These are phyloP conservation scores for Etheostoma perlongum DNA, from an alignment of 2,797 vertebrate species.

Conservation along the genomic window DNA sequence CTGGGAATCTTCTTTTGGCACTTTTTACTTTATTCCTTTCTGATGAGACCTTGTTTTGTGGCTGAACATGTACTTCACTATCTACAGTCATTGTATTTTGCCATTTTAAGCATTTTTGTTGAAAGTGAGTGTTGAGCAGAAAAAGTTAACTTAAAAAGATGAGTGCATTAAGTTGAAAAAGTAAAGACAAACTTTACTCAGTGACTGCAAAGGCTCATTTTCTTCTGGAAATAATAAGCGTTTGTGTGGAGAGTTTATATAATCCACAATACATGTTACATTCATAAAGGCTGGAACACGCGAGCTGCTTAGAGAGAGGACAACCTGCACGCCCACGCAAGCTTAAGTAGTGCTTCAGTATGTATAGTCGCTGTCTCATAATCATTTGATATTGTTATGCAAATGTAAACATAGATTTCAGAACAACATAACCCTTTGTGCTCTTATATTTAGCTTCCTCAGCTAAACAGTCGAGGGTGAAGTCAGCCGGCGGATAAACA, in stretches of 20 bases:
- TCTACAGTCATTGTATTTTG: background rate
- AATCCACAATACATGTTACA: constrained; percentile 20
- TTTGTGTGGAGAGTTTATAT: constrained; percentile 29
- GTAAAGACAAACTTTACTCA: constrained; percentile 8
- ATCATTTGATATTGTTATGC: constrained; percentile 53
- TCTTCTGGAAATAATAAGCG: background rate
- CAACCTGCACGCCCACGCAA: constrained; percentile 36
- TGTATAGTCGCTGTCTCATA: constrained; percentile 39
- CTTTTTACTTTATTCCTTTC: background rate
- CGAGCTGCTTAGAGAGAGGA: constrained; percentile 6
- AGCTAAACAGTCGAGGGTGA: constrained; percentile 28
- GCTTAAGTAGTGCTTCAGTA: constrained; percentile 50
- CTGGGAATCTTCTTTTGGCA: background rate
- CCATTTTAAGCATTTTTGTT: background rate
- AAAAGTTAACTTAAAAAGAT: background rate
- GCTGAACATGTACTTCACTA: background rate
- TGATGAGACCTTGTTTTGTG: background rate
- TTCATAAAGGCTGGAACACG: constrained; percentile 21
- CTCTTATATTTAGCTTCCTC: constrained; percentile 27
- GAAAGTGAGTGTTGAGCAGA: background rate
- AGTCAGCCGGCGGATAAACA: background rate
- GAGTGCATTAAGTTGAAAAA: background rate
- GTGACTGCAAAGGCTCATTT: background rate
- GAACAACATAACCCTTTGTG: constrained; percentile 35
- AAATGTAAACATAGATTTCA: constrained; percentile 49